phyloP scores from a whole-genome alignment of 2,888 invertebrate species.

The Pristionchus arcanus region DNA sequence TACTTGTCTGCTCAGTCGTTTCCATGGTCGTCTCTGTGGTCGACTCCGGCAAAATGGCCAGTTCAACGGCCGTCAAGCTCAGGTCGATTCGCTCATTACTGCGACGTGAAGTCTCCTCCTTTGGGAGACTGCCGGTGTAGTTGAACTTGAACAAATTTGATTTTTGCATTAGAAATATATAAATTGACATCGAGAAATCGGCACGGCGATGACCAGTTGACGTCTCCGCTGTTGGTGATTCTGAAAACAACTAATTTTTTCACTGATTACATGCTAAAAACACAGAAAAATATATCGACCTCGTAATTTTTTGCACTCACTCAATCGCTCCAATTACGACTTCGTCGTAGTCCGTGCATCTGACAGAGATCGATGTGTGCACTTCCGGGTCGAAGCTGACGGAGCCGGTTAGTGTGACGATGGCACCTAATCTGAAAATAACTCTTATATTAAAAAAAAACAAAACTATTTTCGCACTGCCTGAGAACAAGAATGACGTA shows the following conservation, averaged over 20 bases:
- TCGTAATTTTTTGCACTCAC: neutral
- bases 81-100: constrained; percentile 7
- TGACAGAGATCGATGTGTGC: neutral
- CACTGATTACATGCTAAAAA: neutral
- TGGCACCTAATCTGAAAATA: neutral
- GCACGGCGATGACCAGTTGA: constrained; percentile 11
- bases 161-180: neutral
- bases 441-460: neutral
- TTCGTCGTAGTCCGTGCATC: constrained; percentile 15
- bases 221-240: neutral
- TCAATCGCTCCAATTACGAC: neutral
- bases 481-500: neutral
- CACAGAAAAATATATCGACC: neutral
- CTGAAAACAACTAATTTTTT: neutral
- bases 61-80: neutral
- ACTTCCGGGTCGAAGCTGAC: neutral
- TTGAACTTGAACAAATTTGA: neutral
- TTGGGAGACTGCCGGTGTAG: neutral
- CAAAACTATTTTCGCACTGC: too few species aligned
- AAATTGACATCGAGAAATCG: neutral
- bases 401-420: neutral
- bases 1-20: neutral
- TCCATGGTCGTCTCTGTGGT: neutral
- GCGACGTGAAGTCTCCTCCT: neutral
- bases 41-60: neutral